Evolutionary conservation across 2,113 vertebrate genomes (phyloP).

Genomic region (Ammodytes marinus): DNA sequence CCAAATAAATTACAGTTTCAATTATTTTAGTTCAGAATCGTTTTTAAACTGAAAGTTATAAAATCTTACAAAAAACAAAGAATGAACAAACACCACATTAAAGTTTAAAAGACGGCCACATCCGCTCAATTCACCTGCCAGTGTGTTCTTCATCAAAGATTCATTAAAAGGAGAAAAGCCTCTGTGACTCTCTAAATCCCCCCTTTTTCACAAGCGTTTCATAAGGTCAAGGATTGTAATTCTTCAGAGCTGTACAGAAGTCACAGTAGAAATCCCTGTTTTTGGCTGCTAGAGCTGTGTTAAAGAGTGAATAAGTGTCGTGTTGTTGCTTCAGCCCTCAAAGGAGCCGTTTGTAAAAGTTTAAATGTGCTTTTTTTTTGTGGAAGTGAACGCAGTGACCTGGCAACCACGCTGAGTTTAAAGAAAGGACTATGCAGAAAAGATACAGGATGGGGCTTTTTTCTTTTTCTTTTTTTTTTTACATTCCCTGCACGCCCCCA

Average conservation of each 20-base stretch:
- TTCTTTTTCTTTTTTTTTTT: constrained; percentile 2
- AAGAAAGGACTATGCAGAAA: constrained; percentile 44
- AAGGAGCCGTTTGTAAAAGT: constrained; percentile 17
- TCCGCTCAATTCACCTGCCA: not conserved
- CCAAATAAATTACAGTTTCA: too few species aligned
- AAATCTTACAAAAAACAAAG: not conserved
- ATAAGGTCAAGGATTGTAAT: constrained; percentile 13
- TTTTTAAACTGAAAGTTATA: not conserved
- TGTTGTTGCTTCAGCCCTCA: constrained; percentile 41
- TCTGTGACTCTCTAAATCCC: not conserved
- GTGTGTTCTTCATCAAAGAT: not conserved
- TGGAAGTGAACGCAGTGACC: constrained; percentile 31
- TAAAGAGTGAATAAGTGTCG: constrained; percentile 29
- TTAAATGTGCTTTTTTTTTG: constrained; percentile 27
- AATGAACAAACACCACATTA: not conserved
- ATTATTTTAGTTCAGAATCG: too few species aligned
- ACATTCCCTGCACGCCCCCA: constrained; percentile 16
- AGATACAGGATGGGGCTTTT: not conserved
- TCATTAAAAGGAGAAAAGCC: constrained; percentile 1
- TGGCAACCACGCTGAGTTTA: constrained; percentile 20
- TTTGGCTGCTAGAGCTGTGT: constrained; percentile 11
- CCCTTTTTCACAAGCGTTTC: not conserved
- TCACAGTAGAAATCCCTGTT: constrained; percentile 10
- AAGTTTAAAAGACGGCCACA: not conserved
- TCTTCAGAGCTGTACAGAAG: not conserved